phyloP scores from a whole-genome alignment of 2,888 invertebrate species.

The Monochamus alternatus region DNA sequence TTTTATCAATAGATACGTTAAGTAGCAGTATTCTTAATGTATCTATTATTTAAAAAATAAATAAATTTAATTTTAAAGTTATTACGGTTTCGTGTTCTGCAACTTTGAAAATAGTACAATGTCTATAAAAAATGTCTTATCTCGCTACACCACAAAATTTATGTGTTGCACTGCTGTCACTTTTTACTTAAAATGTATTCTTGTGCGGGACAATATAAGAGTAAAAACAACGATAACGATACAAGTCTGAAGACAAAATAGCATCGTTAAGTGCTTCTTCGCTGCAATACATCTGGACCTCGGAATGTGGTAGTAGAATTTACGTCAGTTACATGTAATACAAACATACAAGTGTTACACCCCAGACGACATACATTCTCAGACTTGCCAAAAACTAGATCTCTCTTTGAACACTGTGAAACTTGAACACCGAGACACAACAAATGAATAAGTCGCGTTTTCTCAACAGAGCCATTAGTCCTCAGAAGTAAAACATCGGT shows the following conservation, averaged over 20 bases:
- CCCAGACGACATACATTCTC: slow-evolving; percentile 50
- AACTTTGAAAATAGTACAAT: no score
- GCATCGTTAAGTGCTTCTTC: slow-evolving; percentile 51
- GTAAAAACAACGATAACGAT: slow-evolving; percentile 41
- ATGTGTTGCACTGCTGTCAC: slow-evolving; percentile 25
- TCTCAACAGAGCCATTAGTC: not conserved
- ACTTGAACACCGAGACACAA: slow-evolving; percentile 28
- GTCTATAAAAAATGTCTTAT: slow-evolving; percentile 6
- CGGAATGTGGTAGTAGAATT: slow-evolving; percentile 51
- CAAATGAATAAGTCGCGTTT: slow-evolving; percentile 16
- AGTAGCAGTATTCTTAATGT: no score
- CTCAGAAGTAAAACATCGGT: not conserved
- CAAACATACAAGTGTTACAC: slow-evolving; percentile 51
- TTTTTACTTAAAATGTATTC: slow-evolving; percentile 39
- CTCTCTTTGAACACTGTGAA: slow-evolving; percentile 36
- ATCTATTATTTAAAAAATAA: no score
- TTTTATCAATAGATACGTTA: no score
- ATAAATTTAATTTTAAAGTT: no score
- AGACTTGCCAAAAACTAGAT: slow-evolving; percentile 52
- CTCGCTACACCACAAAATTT: slow-evolving; percentile 16
- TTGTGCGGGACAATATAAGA: slow-evolving; percentile 38
- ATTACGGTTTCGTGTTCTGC: no score
- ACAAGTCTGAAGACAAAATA: slow-evolving; percentile 51
- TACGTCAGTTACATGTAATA: slow-evolving; percentile 47
- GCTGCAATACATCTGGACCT: slow-evolving; percentile 52